Evolutionary conservation across 2,888 invertebrate genomes (phyloP).

Genomic region (Drosophila pseudotalamancana): DNA sequence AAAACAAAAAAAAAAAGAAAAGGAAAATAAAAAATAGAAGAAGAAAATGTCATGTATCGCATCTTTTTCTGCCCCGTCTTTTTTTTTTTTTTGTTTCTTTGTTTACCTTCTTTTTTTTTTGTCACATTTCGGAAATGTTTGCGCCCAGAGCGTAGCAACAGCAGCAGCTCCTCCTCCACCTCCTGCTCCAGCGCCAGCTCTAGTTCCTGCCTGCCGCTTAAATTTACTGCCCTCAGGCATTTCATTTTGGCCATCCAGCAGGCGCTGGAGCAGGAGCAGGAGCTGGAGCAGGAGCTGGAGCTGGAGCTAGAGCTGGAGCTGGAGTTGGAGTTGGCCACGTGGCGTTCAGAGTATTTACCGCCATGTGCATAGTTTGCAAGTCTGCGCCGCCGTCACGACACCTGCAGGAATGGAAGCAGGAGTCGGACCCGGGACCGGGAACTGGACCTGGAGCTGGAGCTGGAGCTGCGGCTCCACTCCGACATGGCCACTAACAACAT

Average conservation of each 20-base stretch:
- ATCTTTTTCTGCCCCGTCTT: slow-evolving; percentile 11
- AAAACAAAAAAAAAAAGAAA: slow-evolving; percentile 8
- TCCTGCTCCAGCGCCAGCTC: neutral
- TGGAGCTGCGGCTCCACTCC: slow-evolving; percentile 20
- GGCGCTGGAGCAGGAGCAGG: neutral
- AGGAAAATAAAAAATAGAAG: neutral
- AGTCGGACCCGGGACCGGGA: neutral
- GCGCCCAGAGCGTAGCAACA: slow-evolving; percentile 29
- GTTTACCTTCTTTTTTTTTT: slow-evolving; percentile 20
- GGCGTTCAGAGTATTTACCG: slow-evolving; percentile 74
- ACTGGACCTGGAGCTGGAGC: neutral
- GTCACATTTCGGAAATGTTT: slow-evolving; percentile 57
- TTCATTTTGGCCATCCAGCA: slow-evolving; percentile 64
- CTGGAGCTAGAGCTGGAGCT: neutral
- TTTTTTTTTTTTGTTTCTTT: slow-evolving; percentile 4
- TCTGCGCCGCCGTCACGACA: slow-evolving; percentile 73
- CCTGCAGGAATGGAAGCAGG: slow-evolving; percentile 66
- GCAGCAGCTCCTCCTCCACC: neutral
- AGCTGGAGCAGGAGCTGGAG: slow-evolving; percentile 5
- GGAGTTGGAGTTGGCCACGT: slow-evolving; percentile 47
- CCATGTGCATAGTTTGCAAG: slow-evolving; percentile 79
- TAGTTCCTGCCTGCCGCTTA: slow-evolving; percentile 15
- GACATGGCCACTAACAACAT: slow-evolving; percentile 79
- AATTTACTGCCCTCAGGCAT: slow-evolving; percentile 77
- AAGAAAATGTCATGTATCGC: slow-evolving; percentile 54